Evolutionary conservation across 1,140 invertebrate species (phyloP), one percentile per base, ranked within the genome.

Genomic region (Brachionus paranguensis): DNA sequence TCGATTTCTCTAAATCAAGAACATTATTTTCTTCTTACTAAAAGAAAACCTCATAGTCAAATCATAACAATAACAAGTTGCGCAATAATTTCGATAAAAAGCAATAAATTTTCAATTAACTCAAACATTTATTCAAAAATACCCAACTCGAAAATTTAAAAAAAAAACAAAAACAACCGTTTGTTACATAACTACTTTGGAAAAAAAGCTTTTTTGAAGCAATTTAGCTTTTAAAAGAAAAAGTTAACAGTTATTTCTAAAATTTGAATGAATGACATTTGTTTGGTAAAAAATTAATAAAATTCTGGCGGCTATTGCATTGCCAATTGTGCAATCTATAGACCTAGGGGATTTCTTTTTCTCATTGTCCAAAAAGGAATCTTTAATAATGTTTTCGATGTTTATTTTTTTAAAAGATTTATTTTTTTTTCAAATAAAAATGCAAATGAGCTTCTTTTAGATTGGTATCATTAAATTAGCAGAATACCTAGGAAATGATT

Each of bases 101-200:
- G 64, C 64, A 68, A 33, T 68, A 33, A 68, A 68, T 68, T 68
- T 68, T 68, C 64, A 68, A 68, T 68, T 68, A 68, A 27, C 33
- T 68, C 27, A 29, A 68, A 68, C 64, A 68, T 68, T 68, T 68
- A 68, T 68, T 29, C 20, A 68, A 68, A 68, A 33, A 33, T 33
- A 33, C 29, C 33, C 33, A 29, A 68, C 20, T 33, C 29, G 20
- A 29, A 55, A 55, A 55, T 17, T 55, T 14, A 68, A n/a, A 68
- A 29, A 68, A 68, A 68, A 68, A 47, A 47, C 24, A 68, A 29
- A 68, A 68, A 68, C 64, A 29, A 37, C 33, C 14, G 3, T 68
- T 68, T 68, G 64, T 68, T 68, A 68, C 24, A 68, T 68, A 68
- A 68, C 24, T 17, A 12, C 7, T 68, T 33, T 37, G 20, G 27